These are phyloP conservation scores for Ramphastos sulfuratus DNA, from an alignment of 2,113 vertebrate genomes.

Conservation along the genomic window DNA sequence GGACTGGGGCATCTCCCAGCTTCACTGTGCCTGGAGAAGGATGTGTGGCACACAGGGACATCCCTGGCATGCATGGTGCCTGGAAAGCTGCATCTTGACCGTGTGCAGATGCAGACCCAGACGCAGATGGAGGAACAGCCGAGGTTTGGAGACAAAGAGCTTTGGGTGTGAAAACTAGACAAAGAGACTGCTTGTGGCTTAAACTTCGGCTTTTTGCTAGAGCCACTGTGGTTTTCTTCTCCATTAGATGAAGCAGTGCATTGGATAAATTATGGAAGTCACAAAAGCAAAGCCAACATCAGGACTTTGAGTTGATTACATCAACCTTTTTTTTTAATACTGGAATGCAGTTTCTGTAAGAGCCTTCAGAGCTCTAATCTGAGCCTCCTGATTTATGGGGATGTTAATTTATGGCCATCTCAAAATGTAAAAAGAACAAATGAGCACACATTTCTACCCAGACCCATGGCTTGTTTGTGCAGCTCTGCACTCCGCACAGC, in stretches of 20 bases:
- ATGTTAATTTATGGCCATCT: not conserved
- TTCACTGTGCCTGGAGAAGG: accelerated
- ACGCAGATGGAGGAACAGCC: not conserved
- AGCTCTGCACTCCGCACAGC: accelerated
- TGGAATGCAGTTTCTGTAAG: not conserved
- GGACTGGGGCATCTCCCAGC: accelerated
- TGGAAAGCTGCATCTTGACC: accelerated
- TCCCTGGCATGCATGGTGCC: not conserved
- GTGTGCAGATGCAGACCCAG: not conserved
- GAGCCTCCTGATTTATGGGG: not conserved
- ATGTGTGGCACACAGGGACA: accelerated
- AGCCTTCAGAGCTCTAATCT: not conserved
- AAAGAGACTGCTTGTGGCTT: not conserved
- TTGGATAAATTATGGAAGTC: not conserved
- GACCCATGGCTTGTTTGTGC: not conserved
- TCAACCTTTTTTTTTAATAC: not conserved
- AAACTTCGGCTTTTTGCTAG: not conserved
- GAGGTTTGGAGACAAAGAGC: not conserved
- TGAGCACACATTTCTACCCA: not conserved
- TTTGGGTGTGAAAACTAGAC: not conserved
- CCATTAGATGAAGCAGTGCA: not conserved
- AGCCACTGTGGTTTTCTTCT: not conserved
- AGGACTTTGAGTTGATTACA: not conserved
- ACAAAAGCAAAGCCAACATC: not conserved
- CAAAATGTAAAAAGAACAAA: not conserved